Evolutionary conservation across 2,797 vertebrate species (phyloP).

Genomic region (Apogon hyalosoma): DNA sequence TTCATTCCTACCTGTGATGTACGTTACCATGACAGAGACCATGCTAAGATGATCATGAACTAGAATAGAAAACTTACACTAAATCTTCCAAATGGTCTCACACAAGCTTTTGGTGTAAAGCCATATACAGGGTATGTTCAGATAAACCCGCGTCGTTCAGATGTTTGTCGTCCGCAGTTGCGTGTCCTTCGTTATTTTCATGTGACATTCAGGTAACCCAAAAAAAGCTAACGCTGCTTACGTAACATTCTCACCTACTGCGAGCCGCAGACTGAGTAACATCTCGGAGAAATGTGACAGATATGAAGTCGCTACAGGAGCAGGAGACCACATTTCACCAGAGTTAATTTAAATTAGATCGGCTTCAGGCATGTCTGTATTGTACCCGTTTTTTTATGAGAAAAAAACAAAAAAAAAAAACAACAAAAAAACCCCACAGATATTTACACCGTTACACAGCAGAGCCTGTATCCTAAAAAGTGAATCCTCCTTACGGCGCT

Average conservation of each 20-base stretch:
- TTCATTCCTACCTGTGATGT: constrained; percentile 75
- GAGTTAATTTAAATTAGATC: constrained; percentile 27
- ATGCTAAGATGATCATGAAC: constrained; percentile 53
- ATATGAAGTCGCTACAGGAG: constrained; percentile 20
- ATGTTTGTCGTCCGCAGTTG: constrained; percentile 19
- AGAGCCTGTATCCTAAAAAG: constrained; percentile 30
- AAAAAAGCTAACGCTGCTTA: constrained; percentile 31
- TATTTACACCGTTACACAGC: constrained; percentile 73
- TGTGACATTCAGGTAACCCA: constrained; percentile 53
- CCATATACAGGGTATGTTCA: constrained; percentile 43
- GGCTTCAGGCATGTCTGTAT: constrained; percentile 45
- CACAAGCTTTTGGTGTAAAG: constrained; percentile 70
- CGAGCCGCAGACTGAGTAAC: constrained; percentile 45
- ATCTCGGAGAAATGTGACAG: constrained; percentile 19
- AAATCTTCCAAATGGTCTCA: constrained; percentile 47
- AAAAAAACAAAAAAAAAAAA: constrained; percentile 6
- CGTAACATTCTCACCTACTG: constrained; percentile 28
- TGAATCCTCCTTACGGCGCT: constrained; percentile 22
- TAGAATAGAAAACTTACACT: constrained; percentile 42
- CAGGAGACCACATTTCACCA: constrained; percentile 16
- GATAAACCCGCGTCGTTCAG: constrained; percentile 23
- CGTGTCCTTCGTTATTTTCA: constrained; percentile 33
- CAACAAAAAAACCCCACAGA: constrained; percentile 18
- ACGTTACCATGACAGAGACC: constrained; percentile 56
- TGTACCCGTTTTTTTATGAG: constrained; percentile 57